Base-by-base conservation (phyloP, 2,797 vertebrate species). In the Merluccius polli region DNA sequence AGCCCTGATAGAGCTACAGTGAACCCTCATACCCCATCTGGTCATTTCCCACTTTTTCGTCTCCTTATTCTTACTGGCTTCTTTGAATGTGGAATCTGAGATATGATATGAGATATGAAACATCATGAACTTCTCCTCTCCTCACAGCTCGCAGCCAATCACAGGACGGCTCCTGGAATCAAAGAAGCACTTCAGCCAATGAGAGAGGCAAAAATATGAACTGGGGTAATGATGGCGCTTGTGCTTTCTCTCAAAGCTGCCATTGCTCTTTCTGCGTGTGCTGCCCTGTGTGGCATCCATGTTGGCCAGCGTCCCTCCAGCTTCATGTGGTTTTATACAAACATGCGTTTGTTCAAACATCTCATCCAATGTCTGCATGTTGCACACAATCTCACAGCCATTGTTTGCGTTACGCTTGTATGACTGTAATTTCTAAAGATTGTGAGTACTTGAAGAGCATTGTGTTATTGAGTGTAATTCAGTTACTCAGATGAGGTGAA, bases 41-140 rank as follows among this genome's bases (percentile, higher is more conserved):
- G 93, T 93, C 93, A 94, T 89, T 89, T 77, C 76, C 73, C 38
- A 29, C n/a, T 73, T 76, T 41, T 9, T 77, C 38, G 70, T 81
- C 76, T 35, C 30, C 1, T 76, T 72, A 29, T 0, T 2, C 4
- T 68, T 31, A 24, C 36, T 80, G 8, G 7, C 31, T 78, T 48
- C 27, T 31, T 44, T 6, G 31, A 21, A 18, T 76, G 59, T 36
- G 12, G 48, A 71, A 12, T n/a, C 27, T 30, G 32, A 76, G 2
- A 68, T 35, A 76, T 63, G 33, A 29, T 52, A 0, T 2, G n/a
- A n/a, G n/a, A n/a, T n/a, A n/a, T n/a, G n/a, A 80, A 81, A 85
- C 77, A 84, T 24, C 84, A 87, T 78, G 83, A 85, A 83, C 31
- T 59, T 87, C 29, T 89, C 77, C 87, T 78, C 87, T 82, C 78